These are phyloP conservation scores for Melanotaenia nigrans DNA, from an alignment of 2,797 vertebrate species.

Conservation along the genomic window DNA sequence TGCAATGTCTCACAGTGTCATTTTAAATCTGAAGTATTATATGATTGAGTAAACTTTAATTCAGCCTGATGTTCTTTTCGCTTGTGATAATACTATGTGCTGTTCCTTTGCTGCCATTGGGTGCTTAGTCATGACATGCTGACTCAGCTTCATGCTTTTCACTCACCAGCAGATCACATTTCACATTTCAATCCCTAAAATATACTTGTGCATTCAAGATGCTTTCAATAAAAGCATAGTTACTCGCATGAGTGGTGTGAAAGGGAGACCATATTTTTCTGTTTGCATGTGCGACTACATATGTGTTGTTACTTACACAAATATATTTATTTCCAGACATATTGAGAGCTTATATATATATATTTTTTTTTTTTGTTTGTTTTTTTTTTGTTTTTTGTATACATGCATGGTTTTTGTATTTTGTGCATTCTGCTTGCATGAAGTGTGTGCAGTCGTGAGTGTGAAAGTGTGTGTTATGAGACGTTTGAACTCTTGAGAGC, in stretches of 20 bases:
- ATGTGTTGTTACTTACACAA: conserved; percentile 20
- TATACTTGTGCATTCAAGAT: conserved; percentile 60
- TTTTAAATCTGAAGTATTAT: conserved; percentile 43
- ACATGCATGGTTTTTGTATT: neutral
- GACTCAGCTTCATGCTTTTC: conserved; percentile 51
- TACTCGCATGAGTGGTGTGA: conserved; percentile 72
- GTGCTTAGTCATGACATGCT: conserved; percentile 45
- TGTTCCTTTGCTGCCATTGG: conserved; percentile 33
- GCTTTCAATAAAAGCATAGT: conserved; percentile 68
- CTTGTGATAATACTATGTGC: conserved; percentile 12
- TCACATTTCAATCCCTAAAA: conserved; percentile 74
- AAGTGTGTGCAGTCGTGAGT: conserved; percentile 14
- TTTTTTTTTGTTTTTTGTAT: conserved; percentile 26
- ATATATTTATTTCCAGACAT: conserved; percentile 3
- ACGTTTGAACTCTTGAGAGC: conserved; percentile 59
- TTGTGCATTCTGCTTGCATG: conserved; percentile 17
- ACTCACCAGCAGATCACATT: conserved; percentile 68
- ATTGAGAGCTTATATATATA: neutral
- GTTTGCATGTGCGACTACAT: conserved; percentile 23
- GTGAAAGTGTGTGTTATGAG: conserved; percentile 32
- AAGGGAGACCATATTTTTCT: conserved; percentile 63
- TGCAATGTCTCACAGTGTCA: conserved; percentile 27
- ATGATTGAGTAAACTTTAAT: conserved; percentile 51
- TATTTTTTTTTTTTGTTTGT: neutral
- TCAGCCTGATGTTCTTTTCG: conserved; percentile 17